Base-by-base conservation (phyloP, 2,888 invertebrate species). In the Microplitis deprimator region DNA sequence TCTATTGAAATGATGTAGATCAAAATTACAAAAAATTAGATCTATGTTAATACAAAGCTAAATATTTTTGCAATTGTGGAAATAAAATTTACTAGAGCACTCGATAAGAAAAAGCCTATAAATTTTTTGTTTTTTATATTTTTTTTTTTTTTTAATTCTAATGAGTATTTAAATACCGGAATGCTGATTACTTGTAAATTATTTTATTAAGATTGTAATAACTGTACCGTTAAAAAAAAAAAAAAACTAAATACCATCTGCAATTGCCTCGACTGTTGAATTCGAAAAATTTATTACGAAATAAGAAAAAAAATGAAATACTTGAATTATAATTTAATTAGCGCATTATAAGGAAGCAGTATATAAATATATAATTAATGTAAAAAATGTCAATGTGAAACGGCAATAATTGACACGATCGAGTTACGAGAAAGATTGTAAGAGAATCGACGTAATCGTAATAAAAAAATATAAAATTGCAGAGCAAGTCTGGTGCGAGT, bases 131-230 rank as follows among this genome's bases (percentile, higher is more conserved):
- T 20, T 20, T 20, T 20, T 20, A n/a, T 20, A 20, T 20, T 1
- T 20, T 20, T 20, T 20, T 29, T 29, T 20, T 20, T 20, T 29
- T 29, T 29, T 0, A 29, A 29, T 29, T 29, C 29, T 29, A 29
- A 29, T 4, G 29, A 29, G 29, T 4, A 29, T 4, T 41, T 41
- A 41, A 41, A 41, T 50, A 13, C 13, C 13, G 13, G 13, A 10
- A 50, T 50, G 8, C 13, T 50, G 13, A 13, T 10, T 50, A 50
- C 8, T 3, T 50, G 8, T 50, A 10, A 50, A 39, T 71, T 29
- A 71, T 10, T 61, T 13, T 38, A 71, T 71, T 61, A 60, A 71
- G 61, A 61, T 39, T 39, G 61, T 39, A 71, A 71, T 60, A 29
- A 71, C 39, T 62, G 71, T 16, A 50, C 16, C 16, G 41, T 68